These are phyloP conservation scores for Centropyge bicolor DNA, from an alignment of 2,797 vertebrate species.

Conservation along the genomic window DNA sequence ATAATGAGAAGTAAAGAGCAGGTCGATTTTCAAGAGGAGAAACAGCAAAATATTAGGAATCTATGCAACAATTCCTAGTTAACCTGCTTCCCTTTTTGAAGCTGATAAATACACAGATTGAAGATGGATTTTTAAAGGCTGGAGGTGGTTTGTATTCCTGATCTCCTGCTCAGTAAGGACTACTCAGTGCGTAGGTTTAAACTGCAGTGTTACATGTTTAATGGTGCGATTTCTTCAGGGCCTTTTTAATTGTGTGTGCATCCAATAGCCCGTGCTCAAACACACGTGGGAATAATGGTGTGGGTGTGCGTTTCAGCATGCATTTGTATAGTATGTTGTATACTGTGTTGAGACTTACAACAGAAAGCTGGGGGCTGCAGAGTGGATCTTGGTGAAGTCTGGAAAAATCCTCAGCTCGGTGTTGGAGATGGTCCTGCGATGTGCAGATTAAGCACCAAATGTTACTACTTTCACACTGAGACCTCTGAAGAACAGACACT, in stretches of 20 bases:
- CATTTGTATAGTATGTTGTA: constrained; percentile 8
- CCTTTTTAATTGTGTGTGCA: constrained; percentile 35
- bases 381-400: constrained; percentile 90
- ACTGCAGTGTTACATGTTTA: constrained; percentile 28
- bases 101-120: constrained; percentile 6
- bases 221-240: constrained; percentile 31
- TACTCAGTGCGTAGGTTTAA: constrained; percentile 18
- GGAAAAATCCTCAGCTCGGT: constrained; percentile 92
- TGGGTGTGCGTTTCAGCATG: constrained; percentile 16
- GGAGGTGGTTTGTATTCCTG: constrained; percentile 32
- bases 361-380: constrained; percentile 82
- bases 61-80: not conserved
- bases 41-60: constrained; percentile 20
- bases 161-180: constrained; percentile 18
- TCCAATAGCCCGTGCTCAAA: constrained; percentile 22
- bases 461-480: constrained; percentile 40
- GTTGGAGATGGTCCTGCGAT: constrained; percentile 92
- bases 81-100: constrained; percentile 20
- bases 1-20: not conserved
- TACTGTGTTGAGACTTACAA: constrained; percentile 81
- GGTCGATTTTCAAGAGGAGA: not conserved
- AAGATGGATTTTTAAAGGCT: constrained; percentile 34
- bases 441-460: constrained; percentile 49
- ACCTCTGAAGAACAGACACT: constrained; percentile 35
- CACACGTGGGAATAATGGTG: constrained; percentile 25